Conservation (phyloP, 2,888 invertebrate species). For the Acleris emargana region DNA sequence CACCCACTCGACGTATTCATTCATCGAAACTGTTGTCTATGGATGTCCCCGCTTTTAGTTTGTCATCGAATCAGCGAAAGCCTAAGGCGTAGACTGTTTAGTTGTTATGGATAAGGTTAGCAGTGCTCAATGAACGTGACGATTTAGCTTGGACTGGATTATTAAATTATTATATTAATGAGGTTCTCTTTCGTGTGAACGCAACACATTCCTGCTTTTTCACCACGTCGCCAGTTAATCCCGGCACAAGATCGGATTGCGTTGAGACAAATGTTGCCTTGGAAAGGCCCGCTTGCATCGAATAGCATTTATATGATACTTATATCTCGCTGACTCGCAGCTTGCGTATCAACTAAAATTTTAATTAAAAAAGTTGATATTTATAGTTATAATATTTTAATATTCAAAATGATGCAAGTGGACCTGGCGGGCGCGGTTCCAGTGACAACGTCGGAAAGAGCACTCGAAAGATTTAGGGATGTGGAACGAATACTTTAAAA, state of each 20-base stretch:
- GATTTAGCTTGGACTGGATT: conserved; percentile 25
- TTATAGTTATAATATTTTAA: conserved; percentile 32
- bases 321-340: conserved; percentile 27
- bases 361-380: conserved; percentile 27
- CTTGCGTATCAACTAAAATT: conserved; percentile 30
- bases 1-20: conserved; percentile 40
- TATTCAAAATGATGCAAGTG: conserved; percentile 29
- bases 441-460: conserved; percentile 20
- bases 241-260: conserved; percentile 14
- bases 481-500: conserved; percentile 66
- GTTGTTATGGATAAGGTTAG: conserved; percentile 26
- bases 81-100: conserved; percentile 56
- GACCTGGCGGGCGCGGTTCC: conserved; percentile 23
- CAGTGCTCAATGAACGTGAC: conserved; percentile 33
- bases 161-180: conserved; percentile 16
- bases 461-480: conserved; percentile 21
- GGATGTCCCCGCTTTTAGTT: conserved; percentile 20
- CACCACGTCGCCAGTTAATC: conserved; percentile 7
- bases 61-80: conserved; percentile 50
- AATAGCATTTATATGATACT: conserved; percentile 33
- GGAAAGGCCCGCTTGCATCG: conserved; percentile 35
- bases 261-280: conserved; percentile 27
- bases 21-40: not conserved
- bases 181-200: conserved; percentile 27
- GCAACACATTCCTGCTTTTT: conserved; percentile 33